phyloP scores from a whole-genome alignment of 2,888 invertebrate species.

The Plemyria rubiginata region DNA sequence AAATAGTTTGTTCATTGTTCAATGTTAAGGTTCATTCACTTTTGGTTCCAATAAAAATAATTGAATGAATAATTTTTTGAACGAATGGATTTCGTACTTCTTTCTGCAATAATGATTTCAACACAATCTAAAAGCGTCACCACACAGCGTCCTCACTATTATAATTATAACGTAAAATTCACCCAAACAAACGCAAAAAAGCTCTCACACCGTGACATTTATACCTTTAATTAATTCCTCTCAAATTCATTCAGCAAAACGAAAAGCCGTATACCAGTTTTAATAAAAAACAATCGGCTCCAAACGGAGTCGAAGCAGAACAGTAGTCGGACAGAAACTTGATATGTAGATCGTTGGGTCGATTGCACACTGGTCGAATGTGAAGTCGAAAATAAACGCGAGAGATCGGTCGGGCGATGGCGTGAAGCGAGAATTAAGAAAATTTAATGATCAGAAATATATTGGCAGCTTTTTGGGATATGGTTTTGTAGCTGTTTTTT shows the following conservation, averaged over 20 bases:
- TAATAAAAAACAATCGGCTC: conserved; percentile 19
- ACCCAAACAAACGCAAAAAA: neutral
- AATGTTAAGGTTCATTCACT: no score
- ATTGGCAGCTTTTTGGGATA: conserved; percentile 1
- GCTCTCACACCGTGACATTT: conserved; percentile 33
- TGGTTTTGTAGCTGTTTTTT: neutral
- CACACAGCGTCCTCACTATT: neutral
- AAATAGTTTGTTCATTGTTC: no score
- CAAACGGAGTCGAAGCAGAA: conserved; percentile 57
- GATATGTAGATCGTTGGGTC: conserved; percentile 66
- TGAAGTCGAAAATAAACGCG: conserved; percentile 30
- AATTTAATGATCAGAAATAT: conserved; percentile 27
- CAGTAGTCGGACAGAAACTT: conserved; percentile 73
- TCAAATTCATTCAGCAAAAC: conserved; percentile 34
- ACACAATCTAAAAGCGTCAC: no score
- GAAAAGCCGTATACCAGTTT: conserved; percentile 21
- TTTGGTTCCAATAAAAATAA: no score
- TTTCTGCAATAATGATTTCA: no score
- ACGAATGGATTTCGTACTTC: no score
- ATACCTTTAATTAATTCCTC: conserved; percentile 40
- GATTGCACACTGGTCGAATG: conserved; percentile 57
- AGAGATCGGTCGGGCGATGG: conserved; percentile 32
- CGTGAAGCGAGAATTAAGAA: conserved; percentile 28
- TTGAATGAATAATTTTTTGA: no score
- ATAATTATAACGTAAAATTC: neutral